Evolutionary conservation across 1,140 invertebrate species (phyloP).

Genomic region (Reticulitermes speratus): DNA sequence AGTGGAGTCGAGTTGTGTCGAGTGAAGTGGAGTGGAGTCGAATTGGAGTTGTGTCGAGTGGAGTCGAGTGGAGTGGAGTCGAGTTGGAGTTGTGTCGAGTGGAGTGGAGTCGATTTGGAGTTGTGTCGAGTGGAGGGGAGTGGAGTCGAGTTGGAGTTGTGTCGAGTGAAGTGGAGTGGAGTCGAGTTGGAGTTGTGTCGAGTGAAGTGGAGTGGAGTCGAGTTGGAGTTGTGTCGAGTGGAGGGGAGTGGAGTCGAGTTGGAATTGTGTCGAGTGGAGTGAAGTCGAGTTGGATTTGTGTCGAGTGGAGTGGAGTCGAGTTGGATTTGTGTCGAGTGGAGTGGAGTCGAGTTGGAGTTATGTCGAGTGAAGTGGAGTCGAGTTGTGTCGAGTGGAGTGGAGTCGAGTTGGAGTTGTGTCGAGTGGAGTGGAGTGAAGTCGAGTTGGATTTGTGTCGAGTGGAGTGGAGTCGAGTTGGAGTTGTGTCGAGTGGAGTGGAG

Average conservation of each 20-base stretch:
- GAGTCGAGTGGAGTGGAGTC: constrained; percentile 29
- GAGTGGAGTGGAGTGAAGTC: neutral
- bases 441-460: neutral
- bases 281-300: constrained; percentile 24
- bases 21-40: constrained; percentile 22
- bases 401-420: constrained; percentile 11
- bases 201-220: neutral
- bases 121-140: constrained; percentile 26
- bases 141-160: too few species aligned
- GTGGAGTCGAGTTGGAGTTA: too few species aligned
- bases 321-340: constrained; percentile 20
- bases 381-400: neutral
- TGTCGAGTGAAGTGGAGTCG: too few species aligned
- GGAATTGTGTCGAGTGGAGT: constrained; percentile 8
- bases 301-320: constrained; percentile 28
- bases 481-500: constrained; percentile 28
- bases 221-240: constrained; percentile 1
- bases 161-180: too few species aligned
- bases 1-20: constrained; percentile 29
- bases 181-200: too few species aligned
- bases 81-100: constrained; percentile 28
- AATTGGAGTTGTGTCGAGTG: neutral
- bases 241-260: constrained; percentile 22
- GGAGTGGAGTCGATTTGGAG: constrained; percentile 24
- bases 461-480: constrained; percentile 28